Evolutionary conservation across 2,888 invertebrate genomes (phyloP).

Genomic region (Arge pagana): DNA sequence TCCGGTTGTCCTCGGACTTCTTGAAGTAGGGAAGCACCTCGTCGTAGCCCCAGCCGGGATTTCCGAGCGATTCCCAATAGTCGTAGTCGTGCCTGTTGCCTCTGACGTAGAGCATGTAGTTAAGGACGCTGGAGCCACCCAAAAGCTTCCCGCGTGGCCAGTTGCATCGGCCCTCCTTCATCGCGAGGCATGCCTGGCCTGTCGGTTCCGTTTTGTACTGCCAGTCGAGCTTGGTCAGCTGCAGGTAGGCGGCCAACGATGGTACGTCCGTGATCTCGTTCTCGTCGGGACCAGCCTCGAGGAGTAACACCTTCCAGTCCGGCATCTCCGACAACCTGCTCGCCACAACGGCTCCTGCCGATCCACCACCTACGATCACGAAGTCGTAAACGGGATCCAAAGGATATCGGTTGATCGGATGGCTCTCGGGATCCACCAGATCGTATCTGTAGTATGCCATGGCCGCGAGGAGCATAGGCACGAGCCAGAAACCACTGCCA

Average conservation of each 20-base stretch:
- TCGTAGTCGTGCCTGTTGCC: conserved; percentile 86
- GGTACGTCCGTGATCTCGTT: conserved; percentile 89
- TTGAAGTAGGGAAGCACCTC: conserved; percentile 86
- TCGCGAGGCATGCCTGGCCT: conserved; percentile 78
- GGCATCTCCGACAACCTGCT: conserved; percentile 77
- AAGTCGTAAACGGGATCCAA: conserved; percentile 81
- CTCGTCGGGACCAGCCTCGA: conserved; percentile 87
- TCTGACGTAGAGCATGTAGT: conserved; percentile 89
- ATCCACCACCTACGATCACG: conserved; percentile 83
- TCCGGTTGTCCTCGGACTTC: conserved; percentile 86
- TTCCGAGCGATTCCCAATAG: conserved; percentile 84
- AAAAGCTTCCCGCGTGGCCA: conserved; percentile 90
- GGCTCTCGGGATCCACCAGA: conserved; percentile 79
- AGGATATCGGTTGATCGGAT: conserved; percentile 71
- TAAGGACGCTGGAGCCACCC: conserved; percentile 85
- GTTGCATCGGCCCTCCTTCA: conserved; percentile 81
- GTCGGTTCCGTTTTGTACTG: conserved; percentile 87
- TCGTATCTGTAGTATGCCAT: conserved; percentile 82
- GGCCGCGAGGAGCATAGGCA: conserved; percentile 81
- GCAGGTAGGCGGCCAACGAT: conserved; percentile 83
- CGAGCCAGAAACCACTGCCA: conserved; percentile 81
- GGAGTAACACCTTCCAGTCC: conserved; percentile 75
- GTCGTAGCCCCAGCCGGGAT: conserved; percentile 86
- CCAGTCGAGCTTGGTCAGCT: conserved; percentile 86
- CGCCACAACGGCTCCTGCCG: conserved; percentile 88